phyloP scores from a whole-genome alignment of 2,113 vertebrate species.

The Salvelinus namaycush region DNA sequence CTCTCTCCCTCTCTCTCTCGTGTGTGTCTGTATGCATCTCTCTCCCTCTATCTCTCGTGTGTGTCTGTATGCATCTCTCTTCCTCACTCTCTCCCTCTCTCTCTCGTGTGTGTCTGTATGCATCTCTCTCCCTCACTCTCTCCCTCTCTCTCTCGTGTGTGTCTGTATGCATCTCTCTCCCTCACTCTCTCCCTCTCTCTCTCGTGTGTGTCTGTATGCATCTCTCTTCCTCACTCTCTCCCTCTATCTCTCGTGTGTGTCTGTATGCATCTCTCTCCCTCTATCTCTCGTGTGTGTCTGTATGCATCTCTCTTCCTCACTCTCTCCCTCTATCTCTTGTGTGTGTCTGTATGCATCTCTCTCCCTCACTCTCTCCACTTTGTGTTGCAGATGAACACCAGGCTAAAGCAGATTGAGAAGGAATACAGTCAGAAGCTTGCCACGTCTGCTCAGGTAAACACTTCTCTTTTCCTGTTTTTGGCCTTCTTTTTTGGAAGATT shows the following conservation, averaged over 20 bases:
- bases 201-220: constrained; percentile 30
- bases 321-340: constrained; percentile 35
- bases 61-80: constrained; percentile 22
- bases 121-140: constrained; percentile 13
- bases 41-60: constrained; percentile 34
- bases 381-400: constrained; percentile 81
- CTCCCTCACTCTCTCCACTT: neutral
- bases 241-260: constrained; percentile 33
- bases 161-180: constrained; percentile 20
- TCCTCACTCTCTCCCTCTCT: constrained; percentile 20
- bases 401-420: constrained; percentile 87
- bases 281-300: constrained; percentile 20
- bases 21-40: constrained; percentile 23
- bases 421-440: constrained; percentile 84
- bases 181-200: constrained; percentile 29
- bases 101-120: constrained; percentile 28
- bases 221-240: neutral
- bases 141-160: constrained; percentile 33
- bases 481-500: neutral
- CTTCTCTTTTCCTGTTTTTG: constrained; percentile 29
- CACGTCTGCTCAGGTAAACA: constrained; percentile 89
- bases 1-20: constrained; percentile 36
- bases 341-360: constrained; percentile 22
- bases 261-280: constrained; percentile 20
- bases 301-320: constrained; percentile 21